A percentile compares a stretch with the other conserved stretches of the same genome.
These are phyloP conservation scores for Ardeotis arabs DNA, from an alignment of 2,113 vertebrate species.

Conservation along the genomic window DNA sequence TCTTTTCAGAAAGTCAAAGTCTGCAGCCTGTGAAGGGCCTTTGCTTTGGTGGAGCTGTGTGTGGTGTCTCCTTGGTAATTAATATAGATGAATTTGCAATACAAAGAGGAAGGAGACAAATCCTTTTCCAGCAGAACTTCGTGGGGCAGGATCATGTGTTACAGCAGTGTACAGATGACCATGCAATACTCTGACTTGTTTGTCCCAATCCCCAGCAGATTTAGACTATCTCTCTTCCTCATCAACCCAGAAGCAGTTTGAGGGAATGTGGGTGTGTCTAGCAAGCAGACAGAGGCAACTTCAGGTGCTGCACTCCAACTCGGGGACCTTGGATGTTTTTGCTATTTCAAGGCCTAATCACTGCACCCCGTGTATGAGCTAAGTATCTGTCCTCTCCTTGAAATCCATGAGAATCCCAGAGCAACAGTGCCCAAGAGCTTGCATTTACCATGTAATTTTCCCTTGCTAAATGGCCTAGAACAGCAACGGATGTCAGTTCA, in stretches of 20 bases:
- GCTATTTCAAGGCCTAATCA: not conserved
- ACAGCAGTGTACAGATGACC: accelerated
- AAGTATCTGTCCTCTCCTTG: not conserved
- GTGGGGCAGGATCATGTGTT: not conserved
- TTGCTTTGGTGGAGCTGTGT: not conserved
- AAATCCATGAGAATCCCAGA: not conserved
- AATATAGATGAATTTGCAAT: not conserved
- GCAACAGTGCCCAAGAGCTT: not conserved
- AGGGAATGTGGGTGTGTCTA: not conserved
- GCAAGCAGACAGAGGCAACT: not conserved
- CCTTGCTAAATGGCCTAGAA: slow-evolving; percentile 4
- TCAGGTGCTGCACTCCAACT: not conserved
- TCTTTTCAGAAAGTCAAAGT: not conserved
- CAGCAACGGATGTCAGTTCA: not conserved
- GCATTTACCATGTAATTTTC: not conserved
- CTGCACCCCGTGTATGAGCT: accelerated
- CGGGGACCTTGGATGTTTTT: not conserved
- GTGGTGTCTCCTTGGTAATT: not conserved
- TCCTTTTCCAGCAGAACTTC: not conserved
- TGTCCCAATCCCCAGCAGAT: not conserved
- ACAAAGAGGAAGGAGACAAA: not conserved
- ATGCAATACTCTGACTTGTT: not conserved
- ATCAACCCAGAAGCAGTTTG: not conserved
- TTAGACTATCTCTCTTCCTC: not conserved
- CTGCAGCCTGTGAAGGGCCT: not conserved